phyloP scores from a whole-genome alignment of 2,888 invertebrate species.

The Philereme transversata region DNA sequence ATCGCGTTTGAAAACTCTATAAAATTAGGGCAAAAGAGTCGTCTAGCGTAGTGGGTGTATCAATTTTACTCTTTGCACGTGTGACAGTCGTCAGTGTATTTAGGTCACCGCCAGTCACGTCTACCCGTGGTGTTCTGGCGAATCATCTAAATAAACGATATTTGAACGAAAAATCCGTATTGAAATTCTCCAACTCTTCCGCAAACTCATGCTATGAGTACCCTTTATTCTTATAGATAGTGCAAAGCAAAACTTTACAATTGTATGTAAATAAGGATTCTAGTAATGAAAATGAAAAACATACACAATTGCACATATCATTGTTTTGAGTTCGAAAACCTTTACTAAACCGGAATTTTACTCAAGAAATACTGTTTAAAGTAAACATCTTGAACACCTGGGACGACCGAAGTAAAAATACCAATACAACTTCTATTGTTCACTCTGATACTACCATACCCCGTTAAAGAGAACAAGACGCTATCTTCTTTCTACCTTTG shows the following conservation, averaged over 20 bases:
- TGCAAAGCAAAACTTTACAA: not conserved
- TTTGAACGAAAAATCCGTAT: slow-evolving; percentile 3
- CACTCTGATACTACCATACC: not conserved
- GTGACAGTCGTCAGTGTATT: slow-evolving; percentile 19
- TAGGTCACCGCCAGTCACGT: slow-evolving; percentile 25
- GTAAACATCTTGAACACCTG: not conserved
- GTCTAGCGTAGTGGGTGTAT: slow-evolving; percentile 12
- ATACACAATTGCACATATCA: not conserved
- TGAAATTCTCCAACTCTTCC: not conserved
- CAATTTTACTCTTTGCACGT: slow-evolving; percentile 26
- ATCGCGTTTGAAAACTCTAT: slow-evolving; percentile 30
- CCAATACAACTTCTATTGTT: slow-evolving; percentile 1
- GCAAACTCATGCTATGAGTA: not conserved
- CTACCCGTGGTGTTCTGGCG: slow-evolving; percentile 7
- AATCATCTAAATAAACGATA: slow-evolving; percentile 17
- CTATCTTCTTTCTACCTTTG: slow-evolving; percentile 1
- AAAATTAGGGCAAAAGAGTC: slow-evolving; percentile 16
- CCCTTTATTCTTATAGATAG: not conserved
- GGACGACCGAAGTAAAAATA: slow-evolving; percentile 18
- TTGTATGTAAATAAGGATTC: slow-evolving; percentile 12
- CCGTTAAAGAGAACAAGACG: not conserved
- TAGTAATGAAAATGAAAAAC: not conserved
- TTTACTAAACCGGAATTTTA: slow-evolving; percentile 1
- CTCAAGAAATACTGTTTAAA: not conserved
- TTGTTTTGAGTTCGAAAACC: slow-evolving; percentile 2